phyloP scores from a whole-genome alignment of 2,797 vertebrate species.

The Orientallactaga sibirica region DNA sequence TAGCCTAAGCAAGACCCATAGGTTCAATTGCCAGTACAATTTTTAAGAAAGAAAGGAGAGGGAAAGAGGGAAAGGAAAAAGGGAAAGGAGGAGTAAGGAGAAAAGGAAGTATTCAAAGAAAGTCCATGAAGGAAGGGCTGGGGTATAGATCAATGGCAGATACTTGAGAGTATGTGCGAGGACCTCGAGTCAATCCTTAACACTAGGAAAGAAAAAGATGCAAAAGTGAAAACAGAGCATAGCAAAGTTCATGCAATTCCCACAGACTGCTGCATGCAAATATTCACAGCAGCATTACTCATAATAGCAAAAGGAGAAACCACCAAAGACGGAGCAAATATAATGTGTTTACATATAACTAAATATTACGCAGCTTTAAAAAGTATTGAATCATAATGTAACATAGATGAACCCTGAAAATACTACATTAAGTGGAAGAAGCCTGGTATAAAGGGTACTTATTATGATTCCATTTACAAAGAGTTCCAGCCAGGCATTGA shows the following conservation, averaged over 20 bases:
- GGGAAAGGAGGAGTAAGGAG: not conserved
- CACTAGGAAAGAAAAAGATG: not conserved
- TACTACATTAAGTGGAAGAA: not conserved
- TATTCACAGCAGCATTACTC: not conserved
- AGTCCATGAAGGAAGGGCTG: not conserved
- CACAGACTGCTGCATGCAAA: not conserved
- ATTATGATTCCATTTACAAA: not conserved
- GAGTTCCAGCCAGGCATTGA: not conserved
- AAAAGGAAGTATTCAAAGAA: not conserved
- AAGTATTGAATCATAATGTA: not conserved
- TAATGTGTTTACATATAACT: not conserved
- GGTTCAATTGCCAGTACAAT: not conserved
- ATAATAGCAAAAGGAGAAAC: not conserved
- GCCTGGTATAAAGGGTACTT: not conserved
- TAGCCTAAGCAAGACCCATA: not conserved
- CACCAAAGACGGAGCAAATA: not conserved
- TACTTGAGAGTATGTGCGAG: not conserved
- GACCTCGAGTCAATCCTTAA: no score
- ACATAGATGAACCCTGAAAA: not conserved
- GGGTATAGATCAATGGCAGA: not conserved
- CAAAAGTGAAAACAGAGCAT: not conserved
- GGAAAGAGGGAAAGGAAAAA: no score
- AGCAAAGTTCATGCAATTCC: not conserved
- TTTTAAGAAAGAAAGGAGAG: no score
- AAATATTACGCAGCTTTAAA: not conserved